Evolutionary conservation across 2,888 invertebrate genomes (phyloP), one percentile per base, ranked within the genome.

Genomic region (Microctonus hyperodae): DNA sequence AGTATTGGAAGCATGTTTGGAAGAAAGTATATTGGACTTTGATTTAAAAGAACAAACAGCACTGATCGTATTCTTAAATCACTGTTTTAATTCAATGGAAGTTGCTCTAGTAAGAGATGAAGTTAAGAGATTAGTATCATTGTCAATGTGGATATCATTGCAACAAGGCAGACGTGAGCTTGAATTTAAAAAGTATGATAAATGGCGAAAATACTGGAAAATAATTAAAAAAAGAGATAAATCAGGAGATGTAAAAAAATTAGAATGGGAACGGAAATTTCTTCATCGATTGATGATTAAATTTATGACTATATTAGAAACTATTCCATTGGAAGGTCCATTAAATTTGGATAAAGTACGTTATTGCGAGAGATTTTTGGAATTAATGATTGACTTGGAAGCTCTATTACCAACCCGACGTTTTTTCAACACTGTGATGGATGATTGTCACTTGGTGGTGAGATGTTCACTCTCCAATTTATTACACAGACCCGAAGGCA

Each of bases 51-150:
- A 98, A 81, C 94, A 96, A 83, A 96, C 95, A 0, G 90, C 93
- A 0, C 83, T 98, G 57, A 87, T 99, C 13, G 88, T 97, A 44
- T 98, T 99, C 83, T 86, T 99, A 1, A 97, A 96, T 84, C 96
- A 98, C 81, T 96, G 97, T 81, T 98, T 98, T 79, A 97, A 97
- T 79, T 97, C 97, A 75, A 93, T 99, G 92, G 98, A 99, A 86
- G 93, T 97, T 63, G 93, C 93, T 76, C 85, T 99, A 51, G 95
- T 99, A 66, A 87, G 98, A 48, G 94, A 96, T 75, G 96, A 97
- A 85, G 94, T 95, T 10, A 95, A 95, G 83, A 88, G 93, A 67
- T 87, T 98, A 5, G 95, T 97, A 0, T 97, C 97, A 0, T 96
- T 99, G 11, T 92, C 96, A 11, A 96, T 97, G 89, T 98, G 98